A percentile compares a stretch with the other conserved stretches of the same genome.
These are phyloP conservation scores for Hyla sarda DNA, from an alignment of 2,113 vertebrate species.

Conservation along the genomic window DNA sequence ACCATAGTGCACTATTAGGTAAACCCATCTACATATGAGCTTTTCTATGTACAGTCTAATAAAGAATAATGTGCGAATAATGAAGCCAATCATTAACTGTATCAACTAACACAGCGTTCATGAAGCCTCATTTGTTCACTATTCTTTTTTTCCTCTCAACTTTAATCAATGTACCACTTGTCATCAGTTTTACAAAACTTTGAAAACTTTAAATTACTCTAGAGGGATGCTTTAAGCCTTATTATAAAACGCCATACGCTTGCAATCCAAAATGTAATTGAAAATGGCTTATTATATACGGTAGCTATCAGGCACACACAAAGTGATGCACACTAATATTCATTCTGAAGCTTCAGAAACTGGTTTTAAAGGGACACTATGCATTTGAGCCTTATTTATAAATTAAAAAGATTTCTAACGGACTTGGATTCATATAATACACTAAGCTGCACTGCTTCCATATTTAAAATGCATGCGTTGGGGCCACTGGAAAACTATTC, in stretches of 20 bases:
- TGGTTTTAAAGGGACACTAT: background rate
- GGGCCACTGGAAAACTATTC: too few relatives aligned
- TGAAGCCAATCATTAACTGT: background rate
- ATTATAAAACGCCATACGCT: background rate
- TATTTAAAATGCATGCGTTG: too few relatives aligned
- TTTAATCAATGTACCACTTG: background rate
- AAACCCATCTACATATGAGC: background rate
- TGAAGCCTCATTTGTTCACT: background rate
- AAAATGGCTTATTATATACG: background rate
- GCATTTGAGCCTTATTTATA: background rate
- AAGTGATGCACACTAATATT: background rate
- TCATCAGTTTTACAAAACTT: background rate
- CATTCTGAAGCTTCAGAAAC: background rate
- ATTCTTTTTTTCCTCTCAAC: background rate
- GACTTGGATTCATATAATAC: too few relatives aligned
- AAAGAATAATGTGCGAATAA: background rate
- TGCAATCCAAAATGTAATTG: background rate
- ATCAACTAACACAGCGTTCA: background rate
- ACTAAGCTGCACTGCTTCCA: too few relatives aligned
- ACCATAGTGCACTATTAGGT: background rate
- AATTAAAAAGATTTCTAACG: background rate
- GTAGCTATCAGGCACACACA: background rate
- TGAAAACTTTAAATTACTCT: background rate
- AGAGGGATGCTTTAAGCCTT: slow-evolving; percentile 2
- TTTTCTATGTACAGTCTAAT: background rate